phyloP scores from a whole-genome alignment of 2,888 invertebrate genomes.

The Lycocerus yunnanus region DNA sequence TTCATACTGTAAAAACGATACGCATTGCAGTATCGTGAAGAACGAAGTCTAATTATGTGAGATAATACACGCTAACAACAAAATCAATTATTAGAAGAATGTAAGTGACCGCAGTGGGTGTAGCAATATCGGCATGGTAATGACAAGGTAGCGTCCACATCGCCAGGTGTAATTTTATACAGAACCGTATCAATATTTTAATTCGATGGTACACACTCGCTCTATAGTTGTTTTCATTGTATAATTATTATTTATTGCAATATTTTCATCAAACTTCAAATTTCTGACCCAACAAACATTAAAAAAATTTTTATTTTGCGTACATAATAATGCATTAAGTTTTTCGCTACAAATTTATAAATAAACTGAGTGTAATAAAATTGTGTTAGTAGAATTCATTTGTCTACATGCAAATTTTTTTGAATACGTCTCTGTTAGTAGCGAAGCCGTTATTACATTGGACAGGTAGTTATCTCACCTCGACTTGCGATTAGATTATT shows the following conservation, averaged over 20 bases:
- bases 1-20: slow-evolving; percentile 17
- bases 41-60: slow-evolving; percentile 30
- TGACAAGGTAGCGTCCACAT: slow-evolving; percentile 31
- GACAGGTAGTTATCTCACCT: slow-evolving; percentile 26
- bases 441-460: slow-evolving; percentile 18
- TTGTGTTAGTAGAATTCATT: neutral
- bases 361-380: neutral
- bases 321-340: neutral
- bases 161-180: slow-evolving; percentile 27
- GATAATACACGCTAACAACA: slow-evolving; percentile 32
- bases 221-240: neutral
- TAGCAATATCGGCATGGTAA: slow-evolving; percentile 30
- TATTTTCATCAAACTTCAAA: neutral
- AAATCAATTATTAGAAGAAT: slow-evolving; percentile 34
- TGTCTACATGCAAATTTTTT: neutral
- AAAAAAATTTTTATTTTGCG: neutral
- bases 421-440: slow-evolving; percentile 13
- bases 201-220: neutral
- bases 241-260: neutral
- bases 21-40: slow-evolving; percentile 24
- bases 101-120: slow-evolving; percentile 33
- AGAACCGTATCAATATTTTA: slow-evolving; percentile 16
- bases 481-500: slow-evolving; percentile 22
- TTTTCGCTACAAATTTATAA: no score
- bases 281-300: neutral